Percentiles rank a stretch among this genome's conserved stretches.
phyloP scores from a whole-genome alignment of 2,113 vertebrate genomes.

The Syngnathus typhle region DNA sequence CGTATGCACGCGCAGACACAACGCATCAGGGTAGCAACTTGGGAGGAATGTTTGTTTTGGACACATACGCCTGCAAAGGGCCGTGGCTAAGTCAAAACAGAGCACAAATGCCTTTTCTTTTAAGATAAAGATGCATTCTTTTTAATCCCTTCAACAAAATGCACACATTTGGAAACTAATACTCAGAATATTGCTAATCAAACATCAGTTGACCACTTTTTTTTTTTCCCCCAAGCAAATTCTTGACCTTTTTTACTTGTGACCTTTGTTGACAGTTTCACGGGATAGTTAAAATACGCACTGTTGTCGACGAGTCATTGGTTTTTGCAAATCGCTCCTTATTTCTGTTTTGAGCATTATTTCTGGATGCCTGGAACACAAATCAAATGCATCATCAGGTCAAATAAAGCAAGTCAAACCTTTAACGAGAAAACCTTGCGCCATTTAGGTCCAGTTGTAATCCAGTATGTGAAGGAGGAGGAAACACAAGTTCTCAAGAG shows the following conservation, averaged over 20 bases:
- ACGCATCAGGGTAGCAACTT: slow-evolving; percentile 34
- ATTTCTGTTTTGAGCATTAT: neutral
- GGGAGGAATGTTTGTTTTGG: slow-evolving; percentile 47
- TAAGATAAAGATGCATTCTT: neutral
- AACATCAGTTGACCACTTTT: neutral
- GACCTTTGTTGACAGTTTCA: neutral
- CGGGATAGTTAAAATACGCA: neutral
- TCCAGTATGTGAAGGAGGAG: slow-evolving; percentile 33
- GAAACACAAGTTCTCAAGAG: slow-evolving; percentile 29
- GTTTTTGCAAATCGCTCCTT: neutral
- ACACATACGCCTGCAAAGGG: slow-evolving; percentile 23
- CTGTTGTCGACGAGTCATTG: neutral
- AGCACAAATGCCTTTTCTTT: neutral
- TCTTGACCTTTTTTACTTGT: neutral
- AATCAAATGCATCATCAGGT: neutral
- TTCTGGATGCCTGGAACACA: neutral
- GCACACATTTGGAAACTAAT: too few species aligned
- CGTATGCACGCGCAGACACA: neutral
- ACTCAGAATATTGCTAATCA: neutral
- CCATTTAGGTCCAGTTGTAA: slow-evolving; percentile 31
- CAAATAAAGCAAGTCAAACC: neutral
- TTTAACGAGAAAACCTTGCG: neutral
- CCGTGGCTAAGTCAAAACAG: slow-evolving; percentile 15
- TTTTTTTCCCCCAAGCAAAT: neutral
- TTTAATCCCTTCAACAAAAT: neutral